Evolutionary conservation across 2,113 vertebrate genomes (phyloP), one percentile per base, ranked within the genome.

Genomic region (Pheucticus melanocephalus): DNA sequence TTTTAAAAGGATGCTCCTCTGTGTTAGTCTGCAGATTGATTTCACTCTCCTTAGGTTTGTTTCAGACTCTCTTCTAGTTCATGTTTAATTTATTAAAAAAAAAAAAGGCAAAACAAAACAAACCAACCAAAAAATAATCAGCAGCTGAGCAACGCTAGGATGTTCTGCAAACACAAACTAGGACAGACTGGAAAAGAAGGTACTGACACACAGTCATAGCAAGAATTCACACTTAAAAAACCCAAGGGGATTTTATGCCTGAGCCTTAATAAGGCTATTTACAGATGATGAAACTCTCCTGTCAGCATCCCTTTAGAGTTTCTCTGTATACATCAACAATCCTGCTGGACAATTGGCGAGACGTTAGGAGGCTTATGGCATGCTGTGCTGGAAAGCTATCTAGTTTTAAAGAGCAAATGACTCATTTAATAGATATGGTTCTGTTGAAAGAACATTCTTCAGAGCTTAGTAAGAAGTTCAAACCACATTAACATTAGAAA

Each of bases 401-500:
- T 76, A 69, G 78, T 78, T 94, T 94, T 94, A 92, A 92, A 96
- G 71, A 94, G 89, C 85, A 96, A 96, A 96, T 92, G 54, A 95
- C 91, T 94, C 75, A 92, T 94, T 94, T 96, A 95, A 95, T 96
- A 95, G 92, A 96, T 82, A 95, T 47, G 64, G 84, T 86, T 94
- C 94, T 92, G 42, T 45, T 95, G 87, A 95, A 97, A 95, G 81
- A 91, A 92, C 85, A 95, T 94, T 95, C 84, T 95, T 92, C 80
- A 90, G 85, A 87, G 94, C 81, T 93, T 91, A 96, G 50, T 56
- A 96, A 95, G 88, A 94, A 77, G 60, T 93, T 97, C 94, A 95
- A 96, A 95, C 78, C 59, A 71, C 86, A 92, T 95, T 86, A 93
- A 93, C 90, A 92, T 95, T 82, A 95, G 94, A 97, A 96, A 96